A percentile compares a stretch with the other conserved stretches of the same genome.
These are phyloP conservation scores for Harpagoxenus sublaevis DNA, from an alignment of 2,888 invertebrate species.

Conservation along the genomic window DNA sequence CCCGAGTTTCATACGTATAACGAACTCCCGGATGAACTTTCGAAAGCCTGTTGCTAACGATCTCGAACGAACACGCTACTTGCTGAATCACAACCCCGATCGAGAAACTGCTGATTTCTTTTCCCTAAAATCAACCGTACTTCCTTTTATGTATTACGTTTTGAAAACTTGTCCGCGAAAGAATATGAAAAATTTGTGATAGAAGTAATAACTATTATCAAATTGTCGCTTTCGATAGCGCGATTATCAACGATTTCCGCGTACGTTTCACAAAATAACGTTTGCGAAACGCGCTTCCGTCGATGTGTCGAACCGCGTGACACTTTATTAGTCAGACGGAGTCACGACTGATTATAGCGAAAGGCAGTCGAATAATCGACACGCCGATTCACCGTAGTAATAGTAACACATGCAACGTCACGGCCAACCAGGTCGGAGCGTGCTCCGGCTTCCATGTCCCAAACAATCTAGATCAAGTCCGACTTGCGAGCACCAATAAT, in stretches of 20 bases:
- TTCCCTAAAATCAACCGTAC: background rate
- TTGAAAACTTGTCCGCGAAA: too few species aligned
- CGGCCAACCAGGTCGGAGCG: constrained; percentile 15
- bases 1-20: background rate
- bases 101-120: background rate
- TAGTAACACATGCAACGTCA: background rate
- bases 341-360: background rate
- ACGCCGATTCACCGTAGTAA: background rate
- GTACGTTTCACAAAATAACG: background rate
- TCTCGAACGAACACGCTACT: background rate
- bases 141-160: background rate
- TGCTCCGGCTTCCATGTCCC: background rate
- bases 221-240: background rate
- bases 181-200: background rate
- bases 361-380: background rate
- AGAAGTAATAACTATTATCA: background rate
- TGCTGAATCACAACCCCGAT: background rate
- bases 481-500: constrained; percentile 8
- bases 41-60: background rate
- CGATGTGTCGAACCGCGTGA: background rate
- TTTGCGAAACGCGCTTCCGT: background rate
- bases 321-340: background rate
- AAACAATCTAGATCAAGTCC: constrained; percentile 1
- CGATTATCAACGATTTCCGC: background rate
- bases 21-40: background rate